Percentiles rank a stretch among this genome's conserved stretches.
These are phyloP conservation scores for Chorisops tibialis DNA, from an alignment of 2,888 invertebrate genomes.

Conservation along the genomic window DNA sequence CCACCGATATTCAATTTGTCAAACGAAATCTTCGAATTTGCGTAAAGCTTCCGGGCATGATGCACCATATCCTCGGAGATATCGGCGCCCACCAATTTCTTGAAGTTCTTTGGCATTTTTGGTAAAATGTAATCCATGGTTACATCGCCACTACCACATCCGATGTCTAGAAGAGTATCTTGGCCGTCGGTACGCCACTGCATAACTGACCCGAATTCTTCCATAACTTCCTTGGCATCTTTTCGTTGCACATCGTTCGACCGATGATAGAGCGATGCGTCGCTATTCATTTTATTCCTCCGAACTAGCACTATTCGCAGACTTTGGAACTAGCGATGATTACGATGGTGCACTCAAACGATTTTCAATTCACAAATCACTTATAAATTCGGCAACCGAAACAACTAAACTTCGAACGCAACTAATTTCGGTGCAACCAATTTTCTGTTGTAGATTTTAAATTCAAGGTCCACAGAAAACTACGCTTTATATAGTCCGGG, in stretches of 20 bases:
- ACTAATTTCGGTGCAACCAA: too few species aligned
- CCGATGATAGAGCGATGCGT: conserved; percentile 64
- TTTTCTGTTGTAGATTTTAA: too few species aligned
- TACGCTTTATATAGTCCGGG: too few species aligned
- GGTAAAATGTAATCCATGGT: conserved; percentile 63
- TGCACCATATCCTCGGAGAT: conserved; percentile 69
- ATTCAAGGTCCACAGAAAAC: too few species aligned
- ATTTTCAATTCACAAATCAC: too few species aligned
- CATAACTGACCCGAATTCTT: conserved; percentile 60
- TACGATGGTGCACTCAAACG: too few species aligned
- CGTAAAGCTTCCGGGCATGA: conserved; percentile 59
- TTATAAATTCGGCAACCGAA: too few species aligned
- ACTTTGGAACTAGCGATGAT: too few species aligned
- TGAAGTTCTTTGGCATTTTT: conserved; percentile 57
- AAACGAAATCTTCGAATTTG: conserved; percentile 53
- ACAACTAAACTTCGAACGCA: too few species aligned
- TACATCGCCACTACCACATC: conserved; percentile 72
- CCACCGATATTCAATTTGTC: conserved; percentile 57
- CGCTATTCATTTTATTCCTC: background rate
- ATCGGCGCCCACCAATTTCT: conserved; percentile 63
- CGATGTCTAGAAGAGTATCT: conserved; percentile 64
- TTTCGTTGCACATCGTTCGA: conserved; percentile 66
- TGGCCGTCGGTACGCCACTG: conserved; percentile 56
- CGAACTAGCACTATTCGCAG: too few species aligned
- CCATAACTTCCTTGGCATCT: conserved; percentile 62